phyloP scores from a whole-genome alignment of 2,888 invertebrate genomes.

The Chydorus sphaericus region DNA sequence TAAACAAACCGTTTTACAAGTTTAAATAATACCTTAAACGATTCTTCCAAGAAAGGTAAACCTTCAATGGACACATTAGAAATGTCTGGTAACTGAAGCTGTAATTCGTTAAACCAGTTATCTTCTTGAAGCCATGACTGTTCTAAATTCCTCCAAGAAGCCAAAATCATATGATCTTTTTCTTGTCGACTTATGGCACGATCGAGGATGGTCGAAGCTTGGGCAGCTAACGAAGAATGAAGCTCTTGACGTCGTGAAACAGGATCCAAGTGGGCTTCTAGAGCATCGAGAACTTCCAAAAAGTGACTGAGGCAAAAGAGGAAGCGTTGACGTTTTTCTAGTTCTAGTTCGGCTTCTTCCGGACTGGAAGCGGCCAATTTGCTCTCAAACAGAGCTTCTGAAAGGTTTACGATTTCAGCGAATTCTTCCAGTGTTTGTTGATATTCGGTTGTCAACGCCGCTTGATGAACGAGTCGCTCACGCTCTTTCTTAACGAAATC shows the following conservation, averaged over 20 bases:
- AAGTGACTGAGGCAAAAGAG: slow-evolving; percentile 78
- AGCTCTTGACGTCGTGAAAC: slow-evolving; percentile 43
- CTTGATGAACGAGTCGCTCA: slow-evolving; percentile 56
- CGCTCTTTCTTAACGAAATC: slow-evolving; percentile 52
- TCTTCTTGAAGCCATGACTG: slow-evolving; percentile 1
- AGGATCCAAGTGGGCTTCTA: slow-evolving; percentile 71
- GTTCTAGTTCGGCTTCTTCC: slow-evolving; percentile 71
- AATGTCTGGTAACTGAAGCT: not conserved
- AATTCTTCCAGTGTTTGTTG: slow-evolving; percentile 77
- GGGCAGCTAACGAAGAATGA: slow-evolving; percentile 59
- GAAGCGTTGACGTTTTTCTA: slow-evolving; percentile 76
- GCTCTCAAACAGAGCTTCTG: slow-evolving; percentile 62
- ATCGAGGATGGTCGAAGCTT: slow-evolving; percentile 60
- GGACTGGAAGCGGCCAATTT: slow-evolving; percentile 57
- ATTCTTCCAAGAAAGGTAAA: not conserved
- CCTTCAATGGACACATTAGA: not conserved
- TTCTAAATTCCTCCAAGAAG: slow-evolving; percentile 64
- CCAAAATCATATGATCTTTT: slow-evolving; percentile 69
- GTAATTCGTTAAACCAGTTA: not conserved
- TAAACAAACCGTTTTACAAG: not conserved
- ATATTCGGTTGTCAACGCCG: slow-evolving; percentile 68
- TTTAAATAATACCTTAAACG: not conserved
- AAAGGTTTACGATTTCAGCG: slow-evolving; percentile 66
- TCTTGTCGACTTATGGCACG: slow-evolving; percentile 66
- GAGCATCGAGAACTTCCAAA: slow-evolving; percentile 62